phyloP scores from a whole-genome alignment of 2,113 vertebrate genomes.

The Daboia siamensis region DNA sequence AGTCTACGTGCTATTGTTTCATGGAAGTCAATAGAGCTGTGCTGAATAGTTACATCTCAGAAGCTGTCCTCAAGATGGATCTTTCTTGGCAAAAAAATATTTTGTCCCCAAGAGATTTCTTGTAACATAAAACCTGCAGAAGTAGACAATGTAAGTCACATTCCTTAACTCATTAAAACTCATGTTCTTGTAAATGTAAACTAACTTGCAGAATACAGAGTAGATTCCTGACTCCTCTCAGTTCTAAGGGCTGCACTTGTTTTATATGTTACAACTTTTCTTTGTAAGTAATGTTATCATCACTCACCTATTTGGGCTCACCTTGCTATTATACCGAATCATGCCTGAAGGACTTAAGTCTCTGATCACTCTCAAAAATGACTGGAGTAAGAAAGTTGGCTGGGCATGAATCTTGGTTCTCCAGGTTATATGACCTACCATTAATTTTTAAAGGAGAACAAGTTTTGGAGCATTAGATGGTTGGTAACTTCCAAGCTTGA shows the following conservation, averaged over 20 bases:
- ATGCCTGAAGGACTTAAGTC: slow-evolving; percentile 4
- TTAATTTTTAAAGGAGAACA: slow-evolving; percentile 10
- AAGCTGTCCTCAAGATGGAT: background rate
- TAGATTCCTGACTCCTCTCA: slow-evolving; percentile 2
- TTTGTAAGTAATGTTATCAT: slow-evolving; percentile 12
- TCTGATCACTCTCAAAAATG: background rate
- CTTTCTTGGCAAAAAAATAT: background rate
- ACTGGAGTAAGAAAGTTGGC: background rate
- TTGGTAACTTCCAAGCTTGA: background rate
- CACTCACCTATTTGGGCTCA: background rate
- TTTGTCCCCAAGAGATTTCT: background rate
- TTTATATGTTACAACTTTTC: slow-evolving; percentile 20
- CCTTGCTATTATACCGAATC: background rate
- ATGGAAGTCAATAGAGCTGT: background rate
- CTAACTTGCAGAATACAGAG: background rate
- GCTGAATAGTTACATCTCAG: background rate
- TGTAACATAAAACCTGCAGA: background rate
- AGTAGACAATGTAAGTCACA: background rate
- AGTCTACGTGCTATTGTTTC: background rate
- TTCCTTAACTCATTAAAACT: background rate
- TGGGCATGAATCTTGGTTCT: background rate
- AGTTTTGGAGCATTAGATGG: background rate
- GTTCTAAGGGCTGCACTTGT: slow-evolving; percentile 22
- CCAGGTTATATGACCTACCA: background rate
- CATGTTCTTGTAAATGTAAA: slow-evolving; percentile 17